A percentile compares a stretch with the other conserved stretches of the same genome.
Evolutionary conservation across 2,113 vertebrate genomes (phyloP).

Genomic region (Scortum barcoo): DNA sequence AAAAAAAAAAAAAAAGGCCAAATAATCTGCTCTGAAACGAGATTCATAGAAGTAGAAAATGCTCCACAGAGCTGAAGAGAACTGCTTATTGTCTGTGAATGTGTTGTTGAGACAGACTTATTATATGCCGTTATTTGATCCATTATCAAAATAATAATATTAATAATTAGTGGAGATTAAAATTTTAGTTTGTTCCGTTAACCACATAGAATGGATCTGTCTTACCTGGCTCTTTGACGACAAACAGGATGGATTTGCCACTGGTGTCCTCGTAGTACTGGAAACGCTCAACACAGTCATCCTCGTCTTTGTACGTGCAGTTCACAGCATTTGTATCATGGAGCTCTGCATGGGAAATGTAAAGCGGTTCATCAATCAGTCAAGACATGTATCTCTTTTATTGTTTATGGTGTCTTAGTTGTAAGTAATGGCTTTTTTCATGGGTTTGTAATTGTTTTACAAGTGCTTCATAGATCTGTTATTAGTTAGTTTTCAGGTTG

Average conservation of each 20-base stretch:
- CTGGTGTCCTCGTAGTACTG: slow-evolving; percentile 97
- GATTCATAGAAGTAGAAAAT: neutral
- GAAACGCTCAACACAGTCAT: slow-evolving; percentile 94
- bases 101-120: rapidly evolving
- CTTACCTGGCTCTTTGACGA: slow-evolving; percentile 94
- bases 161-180: neutral
- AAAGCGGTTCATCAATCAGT: neutral
- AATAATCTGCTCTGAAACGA: neutral
- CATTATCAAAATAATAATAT: neutral
- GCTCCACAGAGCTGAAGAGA: neutral
- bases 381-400: neutral
- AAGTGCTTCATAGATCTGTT: neutral
- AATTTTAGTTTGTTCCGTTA: neutral
- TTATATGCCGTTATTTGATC: neutral
- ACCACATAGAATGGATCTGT: neutral
- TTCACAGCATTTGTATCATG: slow-evolving; percentile 93
- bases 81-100: neutral
- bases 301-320: slow-evolving; percentile 96
- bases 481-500: too few relatives aligned
- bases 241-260: slow-evolving; percentile 93
- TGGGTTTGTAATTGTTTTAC: neutral
- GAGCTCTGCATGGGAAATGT: slow-evolving; percentile 63
- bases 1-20: too few relatives aligned
- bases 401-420: neutral
- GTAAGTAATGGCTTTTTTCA: neutral